phyloP scores from a whole-genome alignment of 2,113 vertebrate genomes.

The Bungarus multicinctus region DNA sequence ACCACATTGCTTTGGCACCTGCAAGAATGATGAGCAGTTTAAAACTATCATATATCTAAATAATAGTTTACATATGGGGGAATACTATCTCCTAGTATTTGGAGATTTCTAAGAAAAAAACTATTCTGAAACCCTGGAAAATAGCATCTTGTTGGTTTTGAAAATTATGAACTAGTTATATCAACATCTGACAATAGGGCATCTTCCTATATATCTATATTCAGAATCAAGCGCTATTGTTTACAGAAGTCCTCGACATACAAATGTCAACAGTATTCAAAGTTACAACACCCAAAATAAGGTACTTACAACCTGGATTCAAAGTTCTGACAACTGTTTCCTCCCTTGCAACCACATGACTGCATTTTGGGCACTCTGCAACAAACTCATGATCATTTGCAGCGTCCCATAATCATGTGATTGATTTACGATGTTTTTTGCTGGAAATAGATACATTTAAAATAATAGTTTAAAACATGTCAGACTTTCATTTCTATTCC shows the following conservation, averaged over 20 bases:
- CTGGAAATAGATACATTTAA: not conserved
- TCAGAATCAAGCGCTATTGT: not conserved
- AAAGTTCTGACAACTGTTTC: not conserved
- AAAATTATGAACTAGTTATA: not conserved
- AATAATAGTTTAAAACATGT: not conserved
- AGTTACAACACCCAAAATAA: not conserved
- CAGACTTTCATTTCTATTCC: not conserved
- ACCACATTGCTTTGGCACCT: not conserved
- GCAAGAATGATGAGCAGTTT: not conserved
- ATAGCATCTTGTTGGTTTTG: not conserved
- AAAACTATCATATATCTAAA: not conserved
- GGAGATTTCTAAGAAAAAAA: not conserved
- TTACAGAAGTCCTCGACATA: not conserved
- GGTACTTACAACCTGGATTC: no score
- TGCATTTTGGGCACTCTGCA: not conserved
- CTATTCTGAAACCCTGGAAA: not conserved
- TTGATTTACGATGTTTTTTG: not conserved
- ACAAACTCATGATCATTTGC: not conserved
- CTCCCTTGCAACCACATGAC: not conserved
- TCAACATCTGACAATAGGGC: not conserved
- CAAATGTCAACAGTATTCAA: not conserved
- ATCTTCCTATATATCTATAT: not conserved
- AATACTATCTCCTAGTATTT: no score
- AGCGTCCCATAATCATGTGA: not conserved
- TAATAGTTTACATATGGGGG: not conserved